Evolutionary conservation across 2,797 vertebrate species (phyloP).

Genomic region (Cygnus olor): DNA sequence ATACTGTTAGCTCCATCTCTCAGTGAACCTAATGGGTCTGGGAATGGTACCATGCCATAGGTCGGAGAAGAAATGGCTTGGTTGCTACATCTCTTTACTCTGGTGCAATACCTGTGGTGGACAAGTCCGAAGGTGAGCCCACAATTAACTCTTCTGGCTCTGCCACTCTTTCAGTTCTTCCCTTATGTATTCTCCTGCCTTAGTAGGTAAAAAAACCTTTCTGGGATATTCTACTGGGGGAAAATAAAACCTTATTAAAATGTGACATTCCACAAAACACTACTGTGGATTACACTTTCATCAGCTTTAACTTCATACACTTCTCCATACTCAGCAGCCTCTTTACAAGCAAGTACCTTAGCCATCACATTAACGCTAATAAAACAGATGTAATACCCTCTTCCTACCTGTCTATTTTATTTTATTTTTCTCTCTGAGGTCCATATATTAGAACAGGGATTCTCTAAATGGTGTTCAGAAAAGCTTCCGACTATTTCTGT

Average conservation of each 20-base stretch:
- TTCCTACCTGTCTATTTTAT: background rate
- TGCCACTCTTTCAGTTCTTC: background rate
- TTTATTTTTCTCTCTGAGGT: background rate
- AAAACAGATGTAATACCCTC: background rate
- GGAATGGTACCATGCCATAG: background rate
- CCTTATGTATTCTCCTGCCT: background rate
- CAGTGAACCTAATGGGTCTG: background rate
- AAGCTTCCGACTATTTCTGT: slow-evolving; percentile 33
- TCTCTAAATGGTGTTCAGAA: slow-evolving; percentile 15
- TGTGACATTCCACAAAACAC: background rate
- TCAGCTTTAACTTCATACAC: background rate
- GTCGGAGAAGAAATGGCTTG: background rate
- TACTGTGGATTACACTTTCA: background rate
- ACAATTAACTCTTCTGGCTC: background rate
- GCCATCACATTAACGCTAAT: background rate
- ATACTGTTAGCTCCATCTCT: background rate
- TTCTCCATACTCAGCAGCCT: background rate
- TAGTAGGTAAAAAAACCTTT: background rate
- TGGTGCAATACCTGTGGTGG: background rate
- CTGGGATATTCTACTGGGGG: background rate
- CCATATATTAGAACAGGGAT: background rate
- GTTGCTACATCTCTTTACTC: background rate
- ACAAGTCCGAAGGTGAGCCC: background rate
- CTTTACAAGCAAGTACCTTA: background rate
- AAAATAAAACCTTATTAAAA: background rate